Percentiles rank a stretch among this genome's conserved stretches.
Evolutionary conservation across 2,113 vertebrate genomes (phyloP).

Genomic region (Chrysochloris asiatica): DNA sequence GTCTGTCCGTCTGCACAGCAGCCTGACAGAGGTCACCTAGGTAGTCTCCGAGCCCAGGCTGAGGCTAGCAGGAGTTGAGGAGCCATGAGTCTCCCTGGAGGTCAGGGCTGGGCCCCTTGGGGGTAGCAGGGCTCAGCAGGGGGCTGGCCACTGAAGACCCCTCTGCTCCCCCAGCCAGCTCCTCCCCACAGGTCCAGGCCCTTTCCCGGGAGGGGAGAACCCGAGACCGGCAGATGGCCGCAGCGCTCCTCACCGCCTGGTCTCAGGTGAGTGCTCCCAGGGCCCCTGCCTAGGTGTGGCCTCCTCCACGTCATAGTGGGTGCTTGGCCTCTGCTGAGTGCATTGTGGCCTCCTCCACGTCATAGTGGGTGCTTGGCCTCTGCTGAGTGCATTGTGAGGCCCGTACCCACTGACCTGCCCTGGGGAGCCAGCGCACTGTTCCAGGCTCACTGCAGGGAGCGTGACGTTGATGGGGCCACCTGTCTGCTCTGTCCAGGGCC

Average conservation of each 20-base stretch:
- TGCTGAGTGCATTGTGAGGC: background rate
- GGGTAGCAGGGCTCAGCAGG: background rate
- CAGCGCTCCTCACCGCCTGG: slow-evolving; percentile 70
- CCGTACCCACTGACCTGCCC: background rate
- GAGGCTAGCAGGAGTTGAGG: background rate
- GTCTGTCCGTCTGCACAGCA: too few species aligned
- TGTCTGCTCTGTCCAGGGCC: background rate
- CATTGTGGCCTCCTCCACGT: background rate
- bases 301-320: too few species aligned
- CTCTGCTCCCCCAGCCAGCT: slow-evolving; percentile 58
- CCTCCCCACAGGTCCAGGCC: background rate
- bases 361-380: background rate
- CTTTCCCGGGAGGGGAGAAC: slow-evolving; percentile 45
- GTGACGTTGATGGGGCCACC: too few species aligned
- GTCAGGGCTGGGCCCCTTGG: background rate
- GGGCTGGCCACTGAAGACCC: background rate
- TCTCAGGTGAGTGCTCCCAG: slow-evolving; percentile 64
- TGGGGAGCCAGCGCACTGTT: background rate
- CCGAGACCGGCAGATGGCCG: slow-evolving; percentile 70
- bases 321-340: background rate
- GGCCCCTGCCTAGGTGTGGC: too few species aligned
- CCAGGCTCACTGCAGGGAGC: background rate
- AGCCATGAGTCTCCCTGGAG: background rate
- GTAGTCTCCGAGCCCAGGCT: too few species aligned
- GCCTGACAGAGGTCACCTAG: too few species aligned